Conservation (phyloP, 2,113 vertebrate species). For the Ovis canadensis region DNA sequence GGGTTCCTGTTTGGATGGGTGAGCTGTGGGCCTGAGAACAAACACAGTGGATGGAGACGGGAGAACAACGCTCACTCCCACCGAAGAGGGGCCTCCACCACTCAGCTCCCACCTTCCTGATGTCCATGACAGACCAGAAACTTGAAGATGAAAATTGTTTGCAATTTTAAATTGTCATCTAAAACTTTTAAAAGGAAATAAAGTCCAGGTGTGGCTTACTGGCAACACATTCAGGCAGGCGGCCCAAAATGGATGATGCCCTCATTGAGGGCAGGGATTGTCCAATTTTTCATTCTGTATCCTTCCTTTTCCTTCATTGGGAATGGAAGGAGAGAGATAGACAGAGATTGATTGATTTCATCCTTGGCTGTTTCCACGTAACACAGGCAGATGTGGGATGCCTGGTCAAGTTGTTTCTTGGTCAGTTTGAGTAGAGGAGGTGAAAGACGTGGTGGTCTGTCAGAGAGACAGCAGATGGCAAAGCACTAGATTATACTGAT, state of each 20-base stretch:
- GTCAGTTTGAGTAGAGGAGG: not conserved
- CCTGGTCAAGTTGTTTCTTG: not conserved
- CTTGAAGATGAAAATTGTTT: not conserved
- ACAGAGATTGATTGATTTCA: rapidly evolving
- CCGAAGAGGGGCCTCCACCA: too few species aligned
- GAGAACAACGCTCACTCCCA: not conserved
- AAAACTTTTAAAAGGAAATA: not conserved
- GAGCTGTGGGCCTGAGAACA: too few species aligned
- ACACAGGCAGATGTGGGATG: rapidly evolving
- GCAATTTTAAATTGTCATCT: not conserved
- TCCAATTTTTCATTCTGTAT: not conserved
- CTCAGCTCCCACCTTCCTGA: not conserved
- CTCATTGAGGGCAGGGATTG: not conserved
- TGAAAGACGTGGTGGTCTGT: rapidly evolving
- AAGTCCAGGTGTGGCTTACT: not conserved
- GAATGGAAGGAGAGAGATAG: not conserved
- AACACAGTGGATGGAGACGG: rapidly evolving
- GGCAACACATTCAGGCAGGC: not conserved
- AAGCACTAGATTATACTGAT: too few species aligned
- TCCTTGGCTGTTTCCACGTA: too few species aligned
- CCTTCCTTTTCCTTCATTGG: not conserved
- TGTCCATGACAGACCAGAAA: too few species aligned
- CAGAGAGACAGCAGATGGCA: not conserved
- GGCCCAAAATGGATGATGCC: not conserved
- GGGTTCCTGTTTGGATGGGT: rapidly evolving